Evolutionary conservation across 1,140 invertebrate genomes (phyloP), one percentile per base, ranked within the genome.

Genomic region (Drosophila tsacasi): DNA sequence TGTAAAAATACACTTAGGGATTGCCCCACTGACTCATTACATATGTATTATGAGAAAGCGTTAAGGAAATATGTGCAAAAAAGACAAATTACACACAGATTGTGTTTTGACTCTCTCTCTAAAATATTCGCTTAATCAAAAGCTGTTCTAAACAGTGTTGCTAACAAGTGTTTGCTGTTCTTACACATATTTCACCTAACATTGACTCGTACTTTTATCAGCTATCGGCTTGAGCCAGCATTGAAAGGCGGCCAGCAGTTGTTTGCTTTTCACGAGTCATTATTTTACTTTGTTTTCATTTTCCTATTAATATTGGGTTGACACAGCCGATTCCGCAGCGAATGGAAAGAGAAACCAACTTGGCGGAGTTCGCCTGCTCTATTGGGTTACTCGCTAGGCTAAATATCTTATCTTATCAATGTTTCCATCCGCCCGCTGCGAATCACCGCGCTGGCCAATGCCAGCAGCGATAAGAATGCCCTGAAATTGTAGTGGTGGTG

Each of bases 381-480:
- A 65, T 68, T 50, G 46, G 47, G 30, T 21, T 49, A 72, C 27
- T 21, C 10, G 13, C 50, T 58, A 25, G 32, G 21, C 27, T 17
- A 50, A 63, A 49, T 49, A 47, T 15, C 55, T 62, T 78, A 78
- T 78, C 75, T 78, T 78, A 78, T 78, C 75, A 62, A 61, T 42
- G 30, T 57, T 42, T 21, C 64, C 74, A 47, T 21, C 44, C 72
- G 69, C 49, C 37, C 47, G 23, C 21, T 66, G 62, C 27, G 62
- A 52, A 17, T 66, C 62, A 30, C 52, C 55, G 23, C 55, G 23
- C 27, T 40, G 67, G 42, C 74, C 75, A 77, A 76, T 76, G 73
- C 73, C 62, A 55, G 23, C 21, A 12, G 32, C 74, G 75, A 78
- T 78, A 78, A 78, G 75, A 77, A 75, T 75, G 49, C 58, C 40